Conservation (phyloP, 2,113 vertebrate genomes). For the Agapornis roseicollis region DNA sequence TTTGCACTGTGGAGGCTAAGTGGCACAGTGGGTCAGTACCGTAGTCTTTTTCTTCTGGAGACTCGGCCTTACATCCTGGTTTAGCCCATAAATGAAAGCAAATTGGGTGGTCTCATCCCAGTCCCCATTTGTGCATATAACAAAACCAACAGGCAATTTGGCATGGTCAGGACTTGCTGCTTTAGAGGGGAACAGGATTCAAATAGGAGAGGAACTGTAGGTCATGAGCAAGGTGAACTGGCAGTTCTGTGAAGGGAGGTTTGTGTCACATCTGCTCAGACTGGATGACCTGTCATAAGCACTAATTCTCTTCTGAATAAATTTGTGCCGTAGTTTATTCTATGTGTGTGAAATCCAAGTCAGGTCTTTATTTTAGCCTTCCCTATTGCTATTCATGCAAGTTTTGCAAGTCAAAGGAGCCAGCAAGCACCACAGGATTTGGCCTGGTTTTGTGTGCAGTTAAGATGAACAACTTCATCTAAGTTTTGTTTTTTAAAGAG, state of each 20-base stretch:
- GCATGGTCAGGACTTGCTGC: neutral
- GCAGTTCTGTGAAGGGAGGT: neutral
- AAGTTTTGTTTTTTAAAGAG: neutral
- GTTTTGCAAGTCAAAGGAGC: neutral
- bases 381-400: neutral
- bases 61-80: constrained; percentile 28
- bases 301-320: neutral
- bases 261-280: neutral
- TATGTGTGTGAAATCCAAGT: neutral
- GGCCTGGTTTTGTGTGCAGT: neutral
- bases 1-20: constrained; percentile 42
- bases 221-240: neutral
- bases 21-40: constrained; percentile 62
- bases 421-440: neutral
- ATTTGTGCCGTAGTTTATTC: neutral
- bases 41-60: constrained; percentile 48
- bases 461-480: neutral
- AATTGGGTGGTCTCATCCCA: constrained; percentile 73
- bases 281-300: neutral
- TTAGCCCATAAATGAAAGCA: constrained; percentile 51
- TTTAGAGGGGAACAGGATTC: neutral
- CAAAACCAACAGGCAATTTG: constrained; percentile 54
- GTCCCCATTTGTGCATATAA: constrained; percentile 52
- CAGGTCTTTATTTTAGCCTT: neutral
- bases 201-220: neutral